Conservation (phyloP, 1,140 invertebrate species). For the Protaetia brevitarsis region DNA sequence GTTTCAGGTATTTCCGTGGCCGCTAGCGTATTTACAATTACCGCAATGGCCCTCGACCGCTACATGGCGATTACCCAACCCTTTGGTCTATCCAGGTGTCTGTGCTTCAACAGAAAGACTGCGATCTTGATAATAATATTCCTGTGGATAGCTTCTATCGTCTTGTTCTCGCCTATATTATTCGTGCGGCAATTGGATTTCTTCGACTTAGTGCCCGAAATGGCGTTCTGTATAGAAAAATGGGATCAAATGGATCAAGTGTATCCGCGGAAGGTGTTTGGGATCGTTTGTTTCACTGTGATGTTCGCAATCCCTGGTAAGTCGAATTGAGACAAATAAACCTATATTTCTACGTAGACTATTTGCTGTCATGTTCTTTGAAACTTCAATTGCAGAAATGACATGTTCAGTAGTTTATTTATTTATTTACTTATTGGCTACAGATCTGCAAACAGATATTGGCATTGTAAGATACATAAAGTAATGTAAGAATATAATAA, state of each 20-base stretch:
- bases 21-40: slow-evolving; percentile 74
- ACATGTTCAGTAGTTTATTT: too few relatives aligned
- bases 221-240: slow-evolving; percentile 60
- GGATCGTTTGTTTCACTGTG: slow-evolving; percentile 64
- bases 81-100: slow-evolving; percentile 60
- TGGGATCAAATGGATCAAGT: slow-evolving; percentile 46
- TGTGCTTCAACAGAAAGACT: slow-evolving; percentile 64
- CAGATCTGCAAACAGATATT: too few relatives aligned
- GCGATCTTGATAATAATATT: slow-evolving; percentile 60
- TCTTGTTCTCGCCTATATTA: slow-evolving; percentile 65
- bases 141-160: slow-evolving; percentile 64
- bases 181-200: slow-evolving; percentile 29
- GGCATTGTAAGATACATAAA: too few relatives aligned
- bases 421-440: too few relatives aligned
- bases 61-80: slow-evolving; percentile 73
- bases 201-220: not conserved
- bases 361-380: too few relatives aligned
- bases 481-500: too few relatives aligned
- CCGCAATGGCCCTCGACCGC: slow-evolving; percentile 73
- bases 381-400: too few relatives aligned
- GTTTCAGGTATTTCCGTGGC: slow-evolving; percentile 69
- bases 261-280: slow-evolving; percentile 55
- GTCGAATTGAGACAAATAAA: too few relatives aligned
- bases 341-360: too few relatives aligned
- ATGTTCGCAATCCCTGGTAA: slow-evolving; percentile 71